Evolutionary conservation across 2,888 invertebrate genomes (phyloP), one percentile per base, ranked within the genome.

Genomic region (Sialis lutaria): DNA sequence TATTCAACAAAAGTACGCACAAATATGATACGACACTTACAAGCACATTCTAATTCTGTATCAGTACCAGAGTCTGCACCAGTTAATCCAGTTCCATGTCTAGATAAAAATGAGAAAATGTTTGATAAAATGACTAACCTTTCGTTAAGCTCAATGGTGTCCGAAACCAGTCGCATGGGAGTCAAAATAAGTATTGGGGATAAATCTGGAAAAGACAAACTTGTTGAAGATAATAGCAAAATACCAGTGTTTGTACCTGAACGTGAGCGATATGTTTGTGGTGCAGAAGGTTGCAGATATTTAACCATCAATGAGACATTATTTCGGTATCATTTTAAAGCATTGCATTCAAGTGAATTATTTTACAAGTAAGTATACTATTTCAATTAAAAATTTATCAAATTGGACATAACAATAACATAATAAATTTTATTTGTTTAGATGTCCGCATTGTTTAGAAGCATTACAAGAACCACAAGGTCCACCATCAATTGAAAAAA

Each of bases 41-140:
- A 74, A 53, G 62, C 74, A 50, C 88, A 89, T 60, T 64, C 67
- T 7, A 72, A 68, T 31, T 42, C 42, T 8, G 68, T 65, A 43
- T 70, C 69, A 1, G 81, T 77, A 6, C 76, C 83, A 0, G 72
- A 71, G 46, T 74, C 73, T 0, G 80, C 79, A 9, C 84, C 85
- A 0, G 78, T 87, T 0, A 88, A 88, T 67, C 87, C 87, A 0
- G 86, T 88, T 6, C 85, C 83, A 0, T 85, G 81, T 58, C 65
- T 86, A 35, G 81, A 82, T 53, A 77, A 78, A 39, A 80, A 79
- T 52, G 85, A 86, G 58, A 76, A 74, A 53, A 83, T 86, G 73
- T 88, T 87, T 57, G 87, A 88, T 60, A 83, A 80, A 60, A 88
- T 88, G 88, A 72, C 79, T 0, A 88, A 88, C 60, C 69, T 86